Percentiles rank a stretch among this genome's conserved stretches.
Evolutionary conservation across 1,140 invertebrate genomes (phyloP).

Genomic region (Dendroctonus ponderosae): DNA sequence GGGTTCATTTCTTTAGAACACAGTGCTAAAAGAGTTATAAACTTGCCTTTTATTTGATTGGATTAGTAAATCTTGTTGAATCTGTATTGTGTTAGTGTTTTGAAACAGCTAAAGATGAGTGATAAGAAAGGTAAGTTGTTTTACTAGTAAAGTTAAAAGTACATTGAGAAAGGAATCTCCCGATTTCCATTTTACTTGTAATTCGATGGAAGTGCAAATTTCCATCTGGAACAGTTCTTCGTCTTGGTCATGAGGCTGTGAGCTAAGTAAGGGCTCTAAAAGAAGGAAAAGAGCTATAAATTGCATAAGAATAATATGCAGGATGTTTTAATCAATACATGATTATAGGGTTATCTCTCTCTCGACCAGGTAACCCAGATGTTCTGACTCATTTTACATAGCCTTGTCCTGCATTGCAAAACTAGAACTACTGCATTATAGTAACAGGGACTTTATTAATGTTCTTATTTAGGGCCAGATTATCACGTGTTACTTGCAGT

Average conservation of each 20-base stretch:
- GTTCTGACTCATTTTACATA: slow-evolving; percentile 42
- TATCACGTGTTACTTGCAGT: slow-evolving; percentile 45
- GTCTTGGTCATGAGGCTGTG: slow-evolving; percentile 3
- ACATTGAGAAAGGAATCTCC: neutral
- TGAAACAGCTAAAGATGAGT: slow-evolving; percentile 33
- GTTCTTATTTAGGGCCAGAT: slow-evolving; percentile 43
- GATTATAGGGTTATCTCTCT: slow-evolving; percentile 44
- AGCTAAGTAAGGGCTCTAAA: slow-evolving; percentile 22
- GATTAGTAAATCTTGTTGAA: slow-evolving; percentile 1
- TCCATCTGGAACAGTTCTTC: slow-evolving; percentile 17
- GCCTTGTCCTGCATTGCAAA: slow-evolving; percentile 46
- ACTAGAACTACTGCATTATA: slow-evolving; percentile 39
- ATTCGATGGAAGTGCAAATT: slow-evolving; percentile 25
- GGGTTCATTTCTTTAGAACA: slow-evolving; percentile 12
- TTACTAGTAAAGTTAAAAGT: neutral
- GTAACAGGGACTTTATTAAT: slow-evolving; percentile 43
- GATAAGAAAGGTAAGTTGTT: slow-evolving; percentile 44
- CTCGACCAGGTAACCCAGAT: slow-evolving; percentile 44
- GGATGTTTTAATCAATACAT: slow-evolving; percentile 47
- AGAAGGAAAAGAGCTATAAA: slow-evolving; percentile 35
- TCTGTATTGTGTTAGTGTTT: slow-evolving; percentile 13
- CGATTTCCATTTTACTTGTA: slow-evolving; percentile 10
- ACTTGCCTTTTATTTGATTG: slow-evolving; percentile 3
- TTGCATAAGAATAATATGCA: slow-evolving; percentile 40
- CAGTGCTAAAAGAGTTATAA: slow-evolving; percentile 11